Conservation (phyloP, 1,140 invertebrate species). For the Neotoxoptera formosana region DNA sequence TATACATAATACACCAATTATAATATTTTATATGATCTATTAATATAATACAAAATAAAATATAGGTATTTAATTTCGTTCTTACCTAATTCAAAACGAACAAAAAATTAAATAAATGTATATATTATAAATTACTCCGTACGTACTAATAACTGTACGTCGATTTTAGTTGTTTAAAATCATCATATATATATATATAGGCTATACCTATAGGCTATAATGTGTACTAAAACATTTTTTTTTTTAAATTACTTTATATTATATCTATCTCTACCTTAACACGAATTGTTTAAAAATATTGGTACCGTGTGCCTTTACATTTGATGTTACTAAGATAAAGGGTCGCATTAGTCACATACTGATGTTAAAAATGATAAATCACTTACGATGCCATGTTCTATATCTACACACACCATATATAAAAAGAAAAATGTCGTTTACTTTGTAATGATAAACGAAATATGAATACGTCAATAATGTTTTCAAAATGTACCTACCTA, state of each 20-base stretch:
- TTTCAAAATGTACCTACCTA: constrained; percentile 47
- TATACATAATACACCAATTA: neutral
- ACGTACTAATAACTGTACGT: too few relatives aligned
- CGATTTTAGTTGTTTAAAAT: neutral
- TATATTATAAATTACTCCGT: neutral
- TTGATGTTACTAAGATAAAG: neutral
- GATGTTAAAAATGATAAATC: constrained; percentile 29
- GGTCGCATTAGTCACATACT: too few relatives aligned
- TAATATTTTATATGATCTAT: neutral
- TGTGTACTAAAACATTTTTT: neutral
- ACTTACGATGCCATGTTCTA: neutral
- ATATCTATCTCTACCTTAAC: neutral
- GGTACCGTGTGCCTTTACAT: neutral
- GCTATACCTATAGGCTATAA: neutral
- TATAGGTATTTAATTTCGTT: neutral
- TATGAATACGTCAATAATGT: constrained; percentile 30
- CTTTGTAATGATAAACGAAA: constrained; percentile 39
- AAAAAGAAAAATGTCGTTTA: constrained; percentile 32
- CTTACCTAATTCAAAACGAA: neutral
- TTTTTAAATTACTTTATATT: neutral
- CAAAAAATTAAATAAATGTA: neutral
- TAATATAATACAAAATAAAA: neutral
- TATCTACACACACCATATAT: neutral
- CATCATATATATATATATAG: neutral
- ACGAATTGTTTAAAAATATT: neutral